Percentiles rank a stretch among this genome's conserved stretches.
Conservation (phyloP, 2,888 invertebrate genomes). For the Pyrochroa serraticornis region DNA sequence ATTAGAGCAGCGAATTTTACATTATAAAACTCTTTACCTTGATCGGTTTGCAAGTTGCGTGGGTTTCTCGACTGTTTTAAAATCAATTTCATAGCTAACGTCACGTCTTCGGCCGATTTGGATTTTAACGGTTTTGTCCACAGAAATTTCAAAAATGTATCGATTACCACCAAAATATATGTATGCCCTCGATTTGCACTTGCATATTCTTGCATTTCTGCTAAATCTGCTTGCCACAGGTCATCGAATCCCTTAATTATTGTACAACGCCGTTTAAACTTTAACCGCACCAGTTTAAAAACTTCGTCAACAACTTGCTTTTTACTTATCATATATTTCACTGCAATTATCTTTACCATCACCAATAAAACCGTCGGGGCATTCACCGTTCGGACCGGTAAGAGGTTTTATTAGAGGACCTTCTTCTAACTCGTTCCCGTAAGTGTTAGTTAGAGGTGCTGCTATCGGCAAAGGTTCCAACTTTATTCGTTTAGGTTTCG, state of each 20-base stretch:
- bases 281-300: constrained; percentile 49
- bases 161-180: constrained; percentile 46
- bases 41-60: constrained; percentile 25
- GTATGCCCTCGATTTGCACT: constrained; percentile 42
- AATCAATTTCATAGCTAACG: constrained; percentile 10
- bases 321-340: too few relatives aligned
- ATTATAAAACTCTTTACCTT: constrained; percentile 31
- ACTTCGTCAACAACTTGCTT: constrained; percentile 44
- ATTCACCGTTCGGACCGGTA: too few relatives aligned
- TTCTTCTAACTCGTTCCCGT: too few relatives aligned
- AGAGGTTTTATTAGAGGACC: too few relatives aligned
- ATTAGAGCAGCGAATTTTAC: constrained; percentile 10
- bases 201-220: constrained; percentile 44
- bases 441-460: too few relatives aligned
- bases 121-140: constrained; percentile 45
- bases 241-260: constrained; percentile 51
- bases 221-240: constrained; percentile 54
- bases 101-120: constrained; percentile 40
- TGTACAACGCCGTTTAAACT: constrained; percentile 47
- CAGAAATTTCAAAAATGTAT: constrained; percentile 49
- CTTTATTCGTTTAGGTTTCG: too few relatives aligned
- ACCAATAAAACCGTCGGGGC: too few relatives aligned
- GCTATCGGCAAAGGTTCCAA: too few relatives aligned
- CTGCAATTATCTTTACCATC: too few relatives aligned
- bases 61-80: constrained; percentile 14